Evolutionary conservation across 1,140 invertebrate genomes (phyloP), one percentile per base, ranked within the genome.

Genomic region (Pogonomyrmex californicus): DNA sequence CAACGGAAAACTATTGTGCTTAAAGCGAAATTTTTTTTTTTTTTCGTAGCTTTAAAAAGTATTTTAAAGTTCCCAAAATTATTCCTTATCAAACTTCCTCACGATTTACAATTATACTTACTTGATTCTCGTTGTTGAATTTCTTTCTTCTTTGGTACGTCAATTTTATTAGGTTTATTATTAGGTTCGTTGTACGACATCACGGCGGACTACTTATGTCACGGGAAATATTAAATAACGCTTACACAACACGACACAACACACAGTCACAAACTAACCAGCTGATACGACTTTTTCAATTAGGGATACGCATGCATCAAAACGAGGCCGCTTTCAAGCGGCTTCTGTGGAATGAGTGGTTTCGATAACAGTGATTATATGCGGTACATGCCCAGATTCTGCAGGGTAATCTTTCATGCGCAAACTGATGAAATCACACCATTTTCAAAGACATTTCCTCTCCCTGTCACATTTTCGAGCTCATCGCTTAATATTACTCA

Each of bases 381-480:
- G 68, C 23, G 12, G 7, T 0, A 44, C 17, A 23, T 23, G 38
- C 30, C 85, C 30, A 56, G 60, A 33, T 17, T n/a, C 7, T 47
- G 58, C 38, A 5, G 44, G 7, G 33, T 41, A 49, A 54, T 68
- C 36, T 30, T 33, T 63, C 65, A 70, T n/a, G 33, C 36, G n/a
- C 38, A n/a, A 68, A 82, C 76, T 83, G 87, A 87, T 60, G 66
- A 68, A 82, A 75, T 56, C 79, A 68, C 5, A 81, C 44, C 36
- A 58, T 60, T 82, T 86, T 65, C 78, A 30, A 33, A 60, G 33
- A 86, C 9, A 12, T 73, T 87, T 86, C 12, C 54, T 77, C 62
- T 73, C 54, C 33, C 38, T 56, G 62, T 82, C 71, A 71, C 49
- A 38, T 62, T 82, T 56, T 76, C 58, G 30, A 54, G 56, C 47